phyloP scores from a whole-genome alignment of 64 coral and sea anemone species.

The Pocillopora damicornis region DNA sequence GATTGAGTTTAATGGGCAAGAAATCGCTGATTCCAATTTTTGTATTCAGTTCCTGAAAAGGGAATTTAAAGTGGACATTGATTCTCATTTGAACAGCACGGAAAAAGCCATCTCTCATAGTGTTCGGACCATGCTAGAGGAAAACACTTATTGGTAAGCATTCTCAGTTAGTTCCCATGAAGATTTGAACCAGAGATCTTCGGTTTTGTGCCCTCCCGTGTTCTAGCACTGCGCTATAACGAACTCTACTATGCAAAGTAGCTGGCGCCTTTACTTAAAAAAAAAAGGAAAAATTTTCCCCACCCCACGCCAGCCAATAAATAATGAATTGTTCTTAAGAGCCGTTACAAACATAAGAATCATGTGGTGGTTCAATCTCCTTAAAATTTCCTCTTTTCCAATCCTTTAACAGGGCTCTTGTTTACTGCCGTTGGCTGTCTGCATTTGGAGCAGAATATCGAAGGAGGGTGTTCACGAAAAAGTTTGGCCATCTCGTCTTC shows the following conservation, averaged over 20 bases:
- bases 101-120: slow-evolving; percentile 39
- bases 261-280: too few relatives aligned
- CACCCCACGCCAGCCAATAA: too few relatives aligned
- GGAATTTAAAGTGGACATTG: slow-evolving; percentile 53
- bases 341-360: too few relatives aligned
- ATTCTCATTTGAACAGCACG: slow-evolving; percentile 28
- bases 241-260: too few relatives aligned
- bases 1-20: slow-evolving; percentile 51
- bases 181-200: too few relatives aligned
- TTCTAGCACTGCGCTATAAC: too few relatives aligned
- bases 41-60: slow-evolving; percentile 43
- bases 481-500: neutral
- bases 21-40: slow-evolving; percentile 56
- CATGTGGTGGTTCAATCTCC: too few relatives aligned
- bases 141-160: slow-evolving; percentile 55
- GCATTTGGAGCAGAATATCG: neutral
- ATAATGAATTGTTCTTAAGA: too few relatives aligned
- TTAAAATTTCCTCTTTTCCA: too few relatives aligned
- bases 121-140: slow-evolving; percentile 51
- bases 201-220: too few relatives aligned
- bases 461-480: neutral
- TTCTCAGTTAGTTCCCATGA: too few relatives aligned
- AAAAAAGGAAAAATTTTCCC: too few relatives aligned
- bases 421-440: slow-evolving; percentile 25
- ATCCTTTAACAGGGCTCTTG: slow-evolving; percentile 28